Evolutionary conservation across 2,888 invertebrate genomes (phyloP), one percentile per base, ranked within the genome.

Genomic region (Odontothrips loti): DNA sequence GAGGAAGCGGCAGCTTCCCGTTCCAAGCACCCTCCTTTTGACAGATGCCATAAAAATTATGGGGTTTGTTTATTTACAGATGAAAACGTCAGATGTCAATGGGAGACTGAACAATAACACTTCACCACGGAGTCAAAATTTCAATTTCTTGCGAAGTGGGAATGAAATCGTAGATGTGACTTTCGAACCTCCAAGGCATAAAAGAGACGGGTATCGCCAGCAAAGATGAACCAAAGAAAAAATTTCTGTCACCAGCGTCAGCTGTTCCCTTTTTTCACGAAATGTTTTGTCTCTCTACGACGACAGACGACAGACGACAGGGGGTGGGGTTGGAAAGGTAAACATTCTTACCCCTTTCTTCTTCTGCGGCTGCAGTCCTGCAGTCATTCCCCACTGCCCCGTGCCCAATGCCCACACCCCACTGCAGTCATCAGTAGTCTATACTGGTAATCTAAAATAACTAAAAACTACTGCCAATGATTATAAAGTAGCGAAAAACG

Each of bases 81-180:
- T 9, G 27, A 27, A 75, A 75, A 75, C 68, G 68, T 75, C 68
- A 75, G 68, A 75, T 75, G 68, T 23, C 68, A 75, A 27, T 75
- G 12, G 27, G 23, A 23, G 27, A 3, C 12, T 27, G 23, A 75
- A 75, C 68, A 75, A 75, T 27, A 75, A 27, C 68, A 75, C 23
- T 12, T 27, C 68, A 75, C 68, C 15, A 6, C 2, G 34, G 17
- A 1, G 17, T 20, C 4, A 58, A 58, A 58, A 58, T 20, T 17
- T 58, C 58, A 11, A 20, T 58, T 58, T 20, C 17, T 58, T 58
- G 58, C 58, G 58, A 58, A 0, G 15, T 20, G 20, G 15, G 17
- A 17, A 58, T 15, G 27, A 0, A 27, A 27, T 8, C 27, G 1
- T 27, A 75, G 8, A 1, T 43, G 34, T 6, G 12, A 27, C 11